Conservation (phyloP, 2,113 vertebrate genomes). For the cattle (Bos taurus) region ARS-UCD2.0 NC_037337.1:5834501-5835000, state of each 20-base stretch:
- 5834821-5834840: neutral
- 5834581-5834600: neutral
- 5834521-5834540: neutral
- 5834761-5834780: neutral
- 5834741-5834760: neutral
- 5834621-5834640: neutral
- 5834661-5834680: neutral
- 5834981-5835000: too few relatives aligned
- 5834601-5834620: neutral
- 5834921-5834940: neutral
- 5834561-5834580: neutral
- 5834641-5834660: neutral
- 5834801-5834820: neutral
- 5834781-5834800: neutral
- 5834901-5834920: neutral
- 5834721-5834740: neutral
- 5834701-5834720: neutral
- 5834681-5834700: neutral
- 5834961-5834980: neutral
- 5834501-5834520: accelerated
- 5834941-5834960: neutral
- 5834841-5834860: neutral
- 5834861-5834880: neutral
- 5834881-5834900: neutral
- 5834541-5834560: neutral